These are phyloP conservation scores for Kradibia gibbosae DNA, from an alignment of 1,140 invertebrate species.

Conservation along the genomic window DNA sequence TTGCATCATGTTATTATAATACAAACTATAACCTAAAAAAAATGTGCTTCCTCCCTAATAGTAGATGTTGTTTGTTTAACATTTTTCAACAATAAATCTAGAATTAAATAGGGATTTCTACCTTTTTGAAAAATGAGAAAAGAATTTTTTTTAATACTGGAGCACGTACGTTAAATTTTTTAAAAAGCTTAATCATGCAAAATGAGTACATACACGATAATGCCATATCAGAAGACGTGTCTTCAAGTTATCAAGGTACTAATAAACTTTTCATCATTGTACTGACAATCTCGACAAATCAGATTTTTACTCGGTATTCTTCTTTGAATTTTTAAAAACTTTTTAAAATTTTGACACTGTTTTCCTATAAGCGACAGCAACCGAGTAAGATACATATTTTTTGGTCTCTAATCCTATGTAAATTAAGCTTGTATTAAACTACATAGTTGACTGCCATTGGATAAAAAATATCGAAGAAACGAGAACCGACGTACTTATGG, in stretches of 20 bases:
- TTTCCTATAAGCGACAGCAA: neutral
- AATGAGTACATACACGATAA: constrained; percentile 17
- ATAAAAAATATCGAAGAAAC: neutral
- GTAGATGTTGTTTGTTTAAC: too few relatives aligned
- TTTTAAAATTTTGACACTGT: neutral
- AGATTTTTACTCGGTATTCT: neutral
- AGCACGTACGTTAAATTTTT: neutral
- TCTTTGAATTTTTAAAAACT: neutral
- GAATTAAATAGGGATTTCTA: neutral
- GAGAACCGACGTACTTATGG: too few relatives aligned
- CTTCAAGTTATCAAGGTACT: constrained; percentile 27
- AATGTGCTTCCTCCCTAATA: too few relatives aligned
- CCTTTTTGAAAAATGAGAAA: neutral
- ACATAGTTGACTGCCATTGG: neutral
- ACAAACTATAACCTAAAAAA: too few relatives aligned
- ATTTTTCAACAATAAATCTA: too few relatives aligned
- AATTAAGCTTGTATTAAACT: neutral
- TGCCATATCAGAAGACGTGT: constrained; percentile 10
- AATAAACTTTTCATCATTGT: constrained; percentile 29
- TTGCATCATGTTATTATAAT: too few relatives aligned
- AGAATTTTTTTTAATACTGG: neutral
- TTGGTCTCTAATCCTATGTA: neutral
- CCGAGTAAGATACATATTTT: neutral
- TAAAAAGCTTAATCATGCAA: constrained; percentile 17
- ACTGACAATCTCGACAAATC: constrained; percentile 26